Percentiles rank a stretch among this genome's conserved stretches.
These are phyloP conservation scores for Micropoecilia bifurca DNA, from an alignment of 2,797 vertebrate species.

Conservation along the genomic window DNA sequence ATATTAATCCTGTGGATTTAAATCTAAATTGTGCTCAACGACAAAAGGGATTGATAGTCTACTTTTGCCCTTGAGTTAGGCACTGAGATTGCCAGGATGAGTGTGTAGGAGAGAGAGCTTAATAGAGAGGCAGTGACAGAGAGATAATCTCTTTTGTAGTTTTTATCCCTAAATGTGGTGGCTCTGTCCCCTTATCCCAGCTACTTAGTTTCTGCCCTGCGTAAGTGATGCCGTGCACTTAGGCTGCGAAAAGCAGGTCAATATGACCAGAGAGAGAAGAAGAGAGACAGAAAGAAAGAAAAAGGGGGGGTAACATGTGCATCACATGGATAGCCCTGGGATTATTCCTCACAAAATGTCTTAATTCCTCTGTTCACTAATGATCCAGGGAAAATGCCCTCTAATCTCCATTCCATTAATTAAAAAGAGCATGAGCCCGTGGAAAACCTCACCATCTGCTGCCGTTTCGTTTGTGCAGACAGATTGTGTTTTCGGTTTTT, in stretches of 20 bases:
- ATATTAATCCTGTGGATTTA: slow-evolving; percentile 70
- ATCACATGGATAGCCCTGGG: slow-evolving; percentile 78
- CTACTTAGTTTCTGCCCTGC: slow-evolving; percentile 75
- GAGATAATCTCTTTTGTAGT: slow-evolving; percentile 79
- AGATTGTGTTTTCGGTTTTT: slow-evolving; percentile 79
- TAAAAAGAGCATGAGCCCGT: slow-evolving; percentile 84
- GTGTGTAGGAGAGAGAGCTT: slow-evolving; percentile 6
- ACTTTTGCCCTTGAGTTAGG: slow-evolving; percentile 70
- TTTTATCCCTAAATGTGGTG: slow-evolving; percentile 82
- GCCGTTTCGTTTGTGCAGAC: slow-evolving; percentile 76
- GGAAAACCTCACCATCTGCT: slow-evolving; percentile 83
- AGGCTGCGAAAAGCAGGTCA: slow-evolving; percentile 81
- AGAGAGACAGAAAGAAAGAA: slow-evolving; percentile 46
- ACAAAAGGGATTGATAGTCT: slow-evolving; percentile 73
- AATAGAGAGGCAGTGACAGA: slow-evolving; percentile 34
- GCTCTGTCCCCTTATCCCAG: slow-evolving; percentile 75
- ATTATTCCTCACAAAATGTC: slow-evolving; percentile 86
- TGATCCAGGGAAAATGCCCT: slow-evolving; percentile 84
- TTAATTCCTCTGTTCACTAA: slow-evolving; percentile 87
- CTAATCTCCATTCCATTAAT: slow-evolving; percentile 87
- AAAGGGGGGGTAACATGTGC: slow-evolving; percentile 53
- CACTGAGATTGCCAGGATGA: slow-evolving; percentile 15
- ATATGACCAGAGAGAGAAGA: slow-evolving; percentile 72
- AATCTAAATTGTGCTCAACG: slow-evolving; percentile 71
- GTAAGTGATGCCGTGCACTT: slow-evolving; percentile 81